Base-by-base conservation (phyloP, 1,140 invertebrate genomes). In the Cardiocondyla obscurior region DNA sequence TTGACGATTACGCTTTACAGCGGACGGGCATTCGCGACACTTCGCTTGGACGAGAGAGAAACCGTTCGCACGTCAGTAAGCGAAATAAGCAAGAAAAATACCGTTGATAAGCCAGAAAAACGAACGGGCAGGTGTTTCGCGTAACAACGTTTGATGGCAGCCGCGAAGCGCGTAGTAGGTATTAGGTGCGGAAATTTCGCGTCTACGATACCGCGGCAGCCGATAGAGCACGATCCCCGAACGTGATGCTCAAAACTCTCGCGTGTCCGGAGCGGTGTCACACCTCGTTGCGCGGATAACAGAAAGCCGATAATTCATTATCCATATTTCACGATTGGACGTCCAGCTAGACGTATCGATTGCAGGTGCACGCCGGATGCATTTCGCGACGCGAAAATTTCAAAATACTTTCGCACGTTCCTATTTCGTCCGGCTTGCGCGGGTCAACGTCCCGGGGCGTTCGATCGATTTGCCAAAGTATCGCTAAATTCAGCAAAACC, bases 31-130 rank as follows among this genome's bases (percentile, higher is more conserved):
- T 74, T 79, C 69, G 67, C 73, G 85, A 76, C 72, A 83, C 39
- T 74, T 86, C 55, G 51, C 83, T 77, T 70, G 60, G 39, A 62
- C 51, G 77, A 46, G 74, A 70, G 62, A 86, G 79, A 82, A 86
- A 76, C 69, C 69, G 64, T 70, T 86, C 70, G 70, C 49, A 81
- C 62, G 57, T 74, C 28, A 16, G 46, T 33, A 25, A 22, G 19
- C 25, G 12, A 46, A 46, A 64, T 22, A 3, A 46, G 19, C 14
- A 60, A n/a, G 39, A 44, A 33, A 74, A 39, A 22, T 39, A 30
- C 10, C 10, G 16, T 53, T 10, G 22, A 62, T 49, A 72, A 60
- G n/a, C 51, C 28, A 36, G 22, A 46, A 55, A 19, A 36, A 30
- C n/a, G 30, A 36, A 30, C n/a, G 30, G 5, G 49, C 72, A 14